Evolutionary conservation across 2,888 invertebrate species (phyloP), one percentile per base, ranked within the genome.

Genomic region (Hedya salicella): DNA sequence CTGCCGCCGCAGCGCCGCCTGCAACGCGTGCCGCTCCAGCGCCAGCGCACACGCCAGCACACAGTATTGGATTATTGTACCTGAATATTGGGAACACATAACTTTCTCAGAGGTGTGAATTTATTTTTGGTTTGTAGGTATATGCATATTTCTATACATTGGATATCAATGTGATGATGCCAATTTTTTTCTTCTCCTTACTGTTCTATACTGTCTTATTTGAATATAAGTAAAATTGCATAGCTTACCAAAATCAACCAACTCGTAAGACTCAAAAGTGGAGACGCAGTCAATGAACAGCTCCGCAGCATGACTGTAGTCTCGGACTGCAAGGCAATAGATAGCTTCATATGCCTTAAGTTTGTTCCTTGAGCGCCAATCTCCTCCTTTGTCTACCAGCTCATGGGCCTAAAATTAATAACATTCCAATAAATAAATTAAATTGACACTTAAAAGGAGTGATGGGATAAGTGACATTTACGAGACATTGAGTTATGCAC

Each of bases 301-400:
- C 70, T 95, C 96, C 0, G 99, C 98, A 9, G 99, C 99, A 73
- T 95, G 96, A 85, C 97, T 97, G 86, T 99, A 99, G 84, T 99
- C 99, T 69, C 99, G 94, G 44, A 99, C 96, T 0, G 99, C 97
- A 87, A 99, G 96, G 74, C 97, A 97, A 85, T 99, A 99, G 46
- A 98, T 96, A 48, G 99, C 99, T 90, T 98, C 98, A 81, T 98
- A 98, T 0, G 99, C 99, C 90, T 99, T 99, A 30, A 99, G 93
- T 71, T 99, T 95, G 86, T 99, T 99, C 74, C 99, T 94, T 56
- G 99, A 95, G 80, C 99, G 98, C 99, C 99, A 99, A 86, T 99
- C 99, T 13, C 99, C 99, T 71, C 99, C 99, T 92, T 99, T 98
- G 87, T 99, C 98, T 70, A 99, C 98, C 40, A 96, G 86, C 78